Evolutionary conservation across 2,797 vertebrate genomes (phyloP), one percentile per base, ranked within the genome.

Genomic region (Poeciliopsis infans): DNA sequence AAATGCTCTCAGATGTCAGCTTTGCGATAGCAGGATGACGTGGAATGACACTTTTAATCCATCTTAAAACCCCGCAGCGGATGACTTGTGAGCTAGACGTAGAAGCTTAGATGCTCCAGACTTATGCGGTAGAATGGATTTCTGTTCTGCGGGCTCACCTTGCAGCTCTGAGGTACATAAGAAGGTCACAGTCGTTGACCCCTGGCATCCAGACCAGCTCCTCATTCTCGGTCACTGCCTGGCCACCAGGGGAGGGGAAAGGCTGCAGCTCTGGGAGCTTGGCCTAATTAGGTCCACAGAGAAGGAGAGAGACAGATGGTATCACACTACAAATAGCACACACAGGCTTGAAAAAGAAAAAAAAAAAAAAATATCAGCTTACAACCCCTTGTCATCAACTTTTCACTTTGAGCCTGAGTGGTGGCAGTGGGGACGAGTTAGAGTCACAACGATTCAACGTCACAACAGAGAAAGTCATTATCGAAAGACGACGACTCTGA

Each of bases 121-220:
- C 43, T 20, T 33, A 72, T 76, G 2, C 64, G 12, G 25, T 41
- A 4, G 74, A 53, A 55, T 57, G 36, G 45, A n/a, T 79, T 72
- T 5, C 5, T 33, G 10, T 70, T 87, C 51, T 79, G 18, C 25
- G 41, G 55, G 31, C 93, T 97, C 94, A 99, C 98, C 98, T 97
- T 86, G 98, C 98, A 81, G 98, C 98, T 93, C 98, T 95, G 90
- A 99, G 96, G 95, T 99, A 99, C 98, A 99, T 99, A 51, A 99
- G 97, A 90, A 99, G 96, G 95, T 99, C 98, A 87, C 98, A 99
- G 95, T 99, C 98, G 15, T 99, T 99, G 91, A 99, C 97, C 79
- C 98, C 98, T 0, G 98, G 98, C 97, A 98, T 99, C 98, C 98
- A 99, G 76, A 99, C 98, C 73, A 99, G 96, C 79, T 99, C 98